Evolutionary conservation across 1,140 invertebrate genomes (phyloP).

Genomic region (Onthophagus taurus): DNA sequence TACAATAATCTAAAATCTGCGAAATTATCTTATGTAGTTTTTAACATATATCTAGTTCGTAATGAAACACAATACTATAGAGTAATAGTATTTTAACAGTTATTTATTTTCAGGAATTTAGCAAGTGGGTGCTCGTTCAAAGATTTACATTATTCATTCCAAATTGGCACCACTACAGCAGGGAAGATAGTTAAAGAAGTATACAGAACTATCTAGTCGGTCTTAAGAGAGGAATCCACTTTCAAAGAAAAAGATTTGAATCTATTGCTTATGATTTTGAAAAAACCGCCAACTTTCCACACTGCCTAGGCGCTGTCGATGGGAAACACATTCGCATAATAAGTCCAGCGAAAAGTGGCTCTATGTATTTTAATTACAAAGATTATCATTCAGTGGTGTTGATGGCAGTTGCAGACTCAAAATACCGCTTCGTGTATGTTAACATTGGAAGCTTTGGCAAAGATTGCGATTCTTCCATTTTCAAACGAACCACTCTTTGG

Average conservation of each 20-base stretch:
- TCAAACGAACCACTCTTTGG: conserved; percentile 17
- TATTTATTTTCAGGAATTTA: conserved; percentile 9
- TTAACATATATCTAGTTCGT: too few species aligned
- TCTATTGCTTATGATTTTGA: conserved; percentile 32
- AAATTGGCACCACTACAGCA: conserved; percentile 6
- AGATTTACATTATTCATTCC: background rate
- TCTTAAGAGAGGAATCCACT: conserved; percentile 1
- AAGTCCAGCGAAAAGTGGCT: conserved; percentile 25
- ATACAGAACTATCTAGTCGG: background rate
- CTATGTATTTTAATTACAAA: conserved; percentile 34
- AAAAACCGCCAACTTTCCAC: conserved; percentile 37
- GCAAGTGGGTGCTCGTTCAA: conserved; percentile 7
- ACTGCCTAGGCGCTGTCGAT: conserved; percentile 31
- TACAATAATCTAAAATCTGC: too few species aligned
- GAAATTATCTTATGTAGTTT: too few species aligned
- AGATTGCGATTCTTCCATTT: conserved; percentile 34
- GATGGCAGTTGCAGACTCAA: conserved; percentile 34
- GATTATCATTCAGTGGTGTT: conserved; percentile 35
- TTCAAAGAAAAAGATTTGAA: conserved; percentile 14
- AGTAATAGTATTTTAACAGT: too few species aligned
- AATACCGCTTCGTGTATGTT: conserved; percentile 35
- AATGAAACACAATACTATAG: too few species aligned
- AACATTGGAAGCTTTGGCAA: conserved; percentile 39
- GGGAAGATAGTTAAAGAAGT: conserved; percentile 2
- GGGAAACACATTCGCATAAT: conserved; percentile 36